Evolutionary conservation across 2,797 vertebrate species (phyloP), one percentile per base, ranked within the genome.

Genomic region (Hippocampus kuda): DNA sequence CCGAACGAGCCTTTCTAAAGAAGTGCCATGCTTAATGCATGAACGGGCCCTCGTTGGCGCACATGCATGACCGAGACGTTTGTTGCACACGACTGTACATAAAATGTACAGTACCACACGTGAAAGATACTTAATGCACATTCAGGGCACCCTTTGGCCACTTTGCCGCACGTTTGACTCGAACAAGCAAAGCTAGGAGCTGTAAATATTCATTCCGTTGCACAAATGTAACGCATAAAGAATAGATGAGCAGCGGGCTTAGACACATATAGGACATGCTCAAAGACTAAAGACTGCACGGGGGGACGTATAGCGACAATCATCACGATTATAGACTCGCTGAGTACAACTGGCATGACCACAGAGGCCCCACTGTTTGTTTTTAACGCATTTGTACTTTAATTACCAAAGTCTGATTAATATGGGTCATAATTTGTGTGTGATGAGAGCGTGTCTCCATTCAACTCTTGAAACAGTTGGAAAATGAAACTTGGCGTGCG

Each of bases 371-470:
- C 34, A 8, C 34, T 38, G 34, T 38, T 59, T 60, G 38, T 72
- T 77, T 66, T 73, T 71, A 61, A 61, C 56, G 41, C 66, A 53
- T 71, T 71, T 76, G 66, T 70, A 68, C 51, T 75, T 68, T 69
- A 70, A 67, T 75, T 67, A 38, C 41, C 48, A 70, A 68, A 67
- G n/a, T 63, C 30, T 56, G 49, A 72, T 73, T 48, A 71, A 68
- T 68, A 62, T 42, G 15, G 15, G 65, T 46, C 63, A 22, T 63
- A 38, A 56, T 16, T 51, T 10, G 30, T n/a, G 49, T 10, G 1
- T 46, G 41, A 4, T 34, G 30, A 10, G 30, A 61, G 64, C 16
- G 66, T 63, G 65, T 53, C 38, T 65, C 9, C 10, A 57, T 66
- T 51, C n/a, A 16, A 18, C 30, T 20, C 18, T 61, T 61, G 56